Evolutionary conservation across 2,797 vertebrate species (phyloP), one percentile per base, ranked within the genome.

Genomic region (Acanthiza pusilla): DNA sequence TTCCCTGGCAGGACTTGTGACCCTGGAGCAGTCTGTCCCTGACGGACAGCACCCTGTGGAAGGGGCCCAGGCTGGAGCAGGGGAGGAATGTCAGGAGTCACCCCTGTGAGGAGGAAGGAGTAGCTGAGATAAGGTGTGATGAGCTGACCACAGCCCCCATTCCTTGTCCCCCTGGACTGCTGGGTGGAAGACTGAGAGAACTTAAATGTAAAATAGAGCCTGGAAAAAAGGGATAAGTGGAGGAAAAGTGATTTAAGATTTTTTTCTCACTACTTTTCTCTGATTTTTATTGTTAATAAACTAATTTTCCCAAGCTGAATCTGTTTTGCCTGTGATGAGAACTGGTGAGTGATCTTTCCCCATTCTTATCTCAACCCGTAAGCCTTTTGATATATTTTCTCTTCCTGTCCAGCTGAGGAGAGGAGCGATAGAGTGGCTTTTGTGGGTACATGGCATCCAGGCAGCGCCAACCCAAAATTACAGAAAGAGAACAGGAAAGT

Each of bases 101-200:
- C 63, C 19, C 13, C 19, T 5, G 0, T 16, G 23, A 61, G 15
- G 58, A 75, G 20, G 23, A 66, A 47, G 42, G 29, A 51, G 38
- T 4, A 3, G 29, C 16, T 1, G 1, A 78, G 34, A 40, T 36
- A 67, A 55, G 0, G 10, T 22, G 32, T 13, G 13, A 51, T 51
- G 15, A 36, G 36, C 14, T 75, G 42, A 45, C 51, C 16, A 4
- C 23, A 42, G 20, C 10, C 13, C 15, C 16, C 19, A 19, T 34
- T 43, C 36, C 13, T 47, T 12, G 10, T 63, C 11, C 14, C 22
- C 11, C 17, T 71, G 32, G 5, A 7, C 48, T 40, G 8, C 18
- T 66, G 15, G 4, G 4, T 8, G 22, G 14, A 43, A 45, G 9
- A 34, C 1, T 53, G 36, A 61, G 58, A 55, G 22, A 84, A 66